Base-by-base conservation (phyloP, 2,888 invertebrate species). In the Leuctra nigra region DNA sequence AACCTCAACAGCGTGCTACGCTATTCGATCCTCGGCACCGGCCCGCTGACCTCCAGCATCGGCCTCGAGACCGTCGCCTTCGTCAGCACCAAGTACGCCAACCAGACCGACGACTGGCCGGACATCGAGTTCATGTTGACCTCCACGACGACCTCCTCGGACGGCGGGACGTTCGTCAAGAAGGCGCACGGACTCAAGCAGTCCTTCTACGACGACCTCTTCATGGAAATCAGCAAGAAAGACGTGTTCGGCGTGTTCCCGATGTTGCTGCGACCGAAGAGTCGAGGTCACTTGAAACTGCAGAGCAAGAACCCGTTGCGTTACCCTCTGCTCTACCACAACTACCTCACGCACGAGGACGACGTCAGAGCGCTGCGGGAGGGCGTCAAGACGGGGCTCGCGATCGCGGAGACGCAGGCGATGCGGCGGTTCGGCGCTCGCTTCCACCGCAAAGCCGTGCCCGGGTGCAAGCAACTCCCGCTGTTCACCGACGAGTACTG, bases 61-160 rank as follows among this genome's bases (percentile, higher is more conserved):
- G 93, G 91, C 0, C 75, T 94, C 57, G 94, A 94, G 73, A 87
- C 89, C 0, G 87, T 91, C 0, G 91, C 87, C 0, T 94, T 94
- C 68, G 86, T 93, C 54, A 84, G 86, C 24, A 91, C 92, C 0
- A 92, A 91, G 72, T 92, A 91, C 68, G 90, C 90, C 0, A 93
- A 92, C 68, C 77, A 83, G 54, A 80, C 84, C 0, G 89, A 91
- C 56, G 92, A 93, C 69, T 92, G 91, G 89, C 92, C 93, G 0
- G 93, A 93, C 67, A 90, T 93, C 61, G 91, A 91, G 68, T 90
- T 92, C 66, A 92, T 93, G 88, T 75, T 92, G 72, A 87, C 90
- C 0, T 87, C 91, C 23, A 82, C 87, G 0, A 87, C 88, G 0
- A 87, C 88, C 0, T 84, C 82, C 50, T 88, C 90, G 0, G 91